Evolutionary conservation across 2,888 invertebrate genomes (phyloP), one percentile per base, ranked within the genome.

Genomic region (Ephialtes manifestator): DNA sequence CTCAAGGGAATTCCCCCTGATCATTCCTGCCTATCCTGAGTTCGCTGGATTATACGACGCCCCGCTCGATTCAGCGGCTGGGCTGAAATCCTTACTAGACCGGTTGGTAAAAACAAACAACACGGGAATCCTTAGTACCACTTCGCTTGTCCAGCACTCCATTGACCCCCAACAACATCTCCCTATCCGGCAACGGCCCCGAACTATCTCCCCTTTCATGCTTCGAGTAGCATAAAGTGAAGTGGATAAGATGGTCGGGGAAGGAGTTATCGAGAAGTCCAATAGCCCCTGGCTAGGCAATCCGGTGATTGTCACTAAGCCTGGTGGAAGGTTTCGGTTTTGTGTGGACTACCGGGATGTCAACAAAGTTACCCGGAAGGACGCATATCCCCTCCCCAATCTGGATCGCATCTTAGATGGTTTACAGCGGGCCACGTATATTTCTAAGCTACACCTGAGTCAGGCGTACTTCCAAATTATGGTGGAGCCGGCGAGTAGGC

Each of bases 291-390:
- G 75, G 75, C 15, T 58, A 60, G 35, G 60, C n/a, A 75, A 75
- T 48, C 72, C 80, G 1, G 72, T 80, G 1, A 72, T 72, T 0
- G 74, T 74, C 13, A 11, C 63, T 7, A 81, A 81, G 5, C 53
- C 81, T 3, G 65, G 51, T 15, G 74, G 74, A 0, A 74, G 63
- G 15, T n/a, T 35, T 13, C 63, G 81, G 1, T 81, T 81, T 7
- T 81, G 81, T 10, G 35, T 81, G 7, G 81, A 81, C 7, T 81
- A 43, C n/a, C 74, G 81, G 1, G 81, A 81, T n/a, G 53, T 81
- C 0, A 81, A 81, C 35, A 60, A 63, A 18, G 67, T 81, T 4
- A 81, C 81, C 13, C 58, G 65, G 0, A 74, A 81, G 15, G 81
- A 81, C 35, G 80, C 80, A 0, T 80, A 80, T 43, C 80, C 60